Percentiles rank a stretch among this genome's conserved stretches.
These are phyloP conservation scores for Molossus alvarezi DNA, from an alignment of 2,797 vertebrate species.

Conservation along the genomic window DNA sequence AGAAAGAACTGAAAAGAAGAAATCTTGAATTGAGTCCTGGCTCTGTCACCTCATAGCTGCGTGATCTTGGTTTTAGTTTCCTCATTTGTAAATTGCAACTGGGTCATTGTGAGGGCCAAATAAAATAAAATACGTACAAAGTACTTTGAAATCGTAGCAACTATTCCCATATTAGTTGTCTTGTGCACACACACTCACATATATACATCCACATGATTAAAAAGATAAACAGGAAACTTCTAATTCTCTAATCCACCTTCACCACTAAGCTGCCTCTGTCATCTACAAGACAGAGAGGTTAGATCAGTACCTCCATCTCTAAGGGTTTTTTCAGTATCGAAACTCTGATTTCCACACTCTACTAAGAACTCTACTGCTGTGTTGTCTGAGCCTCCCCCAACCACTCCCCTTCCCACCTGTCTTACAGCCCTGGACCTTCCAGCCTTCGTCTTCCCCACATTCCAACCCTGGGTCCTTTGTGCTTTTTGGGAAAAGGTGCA, in stretches of 20 bases:
- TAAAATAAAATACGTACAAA: background rate
- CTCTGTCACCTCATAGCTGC: background rate
- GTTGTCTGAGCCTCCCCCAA: background rate
- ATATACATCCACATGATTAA: background rate
- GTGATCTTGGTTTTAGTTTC: conserved; percentile 29
- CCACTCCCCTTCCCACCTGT: no score
- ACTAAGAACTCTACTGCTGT: background rate
- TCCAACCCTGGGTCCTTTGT: background rate
- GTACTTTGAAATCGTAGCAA: background rate
- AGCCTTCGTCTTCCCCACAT: background rate
- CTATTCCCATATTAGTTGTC: background rate
- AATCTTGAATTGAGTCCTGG: background rate
- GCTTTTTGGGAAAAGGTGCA: background rate
- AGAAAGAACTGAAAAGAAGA: conserved; percentile 35
- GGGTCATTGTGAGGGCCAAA: background rate
- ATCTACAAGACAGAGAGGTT: background rate
- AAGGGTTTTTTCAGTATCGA: background rate
- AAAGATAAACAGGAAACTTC: background rate
- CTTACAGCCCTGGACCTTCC: background rate
- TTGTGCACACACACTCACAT: background rate
- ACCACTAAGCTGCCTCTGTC: background rate
- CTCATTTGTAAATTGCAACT: background rate
- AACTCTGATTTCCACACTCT: conserved; percentile 15
- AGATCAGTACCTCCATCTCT: background rate
- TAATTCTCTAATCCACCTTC: background rate